Conservation (phyloP, 2,113 vertebrate genomes). For the Sardina pilchardus region DNA sequence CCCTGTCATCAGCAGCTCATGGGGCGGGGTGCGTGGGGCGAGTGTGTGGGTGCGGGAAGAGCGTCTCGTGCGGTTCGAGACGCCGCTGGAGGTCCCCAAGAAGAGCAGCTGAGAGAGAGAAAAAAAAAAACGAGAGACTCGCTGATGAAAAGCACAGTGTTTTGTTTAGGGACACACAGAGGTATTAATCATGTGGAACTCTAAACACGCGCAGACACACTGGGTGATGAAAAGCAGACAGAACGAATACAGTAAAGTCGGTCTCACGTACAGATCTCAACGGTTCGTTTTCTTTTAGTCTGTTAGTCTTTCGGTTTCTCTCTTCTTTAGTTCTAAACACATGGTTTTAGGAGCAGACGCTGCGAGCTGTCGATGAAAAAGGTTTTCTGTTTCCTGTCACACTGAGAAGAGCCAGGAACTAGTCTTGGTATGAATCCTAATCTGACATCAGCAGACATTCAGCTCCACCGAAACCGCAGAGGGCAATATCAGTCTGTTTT, state of each 20-base stretch:
- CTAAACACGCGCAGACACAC: background rate
- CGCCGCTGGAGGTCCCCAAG: background rate
- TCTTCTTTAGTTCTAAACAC: background rate
- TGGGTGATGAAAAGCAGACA: background rate
- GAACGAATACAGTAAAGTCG: background rate
- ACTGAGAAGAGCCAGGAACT: background rate
- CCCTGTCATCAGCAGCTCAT: background rate
- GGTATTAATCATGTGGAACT: background rate
- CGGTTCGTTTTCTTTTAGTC: background rate
- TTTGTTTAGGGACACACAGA: background rate
- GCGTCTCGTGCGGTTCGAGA: background rate
- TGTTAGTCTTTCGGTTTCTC: background rate
- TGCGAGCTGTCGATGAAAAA: background rate
- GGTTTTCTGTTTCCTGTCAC: background rate
- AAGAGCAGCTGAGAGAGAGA: background rate
- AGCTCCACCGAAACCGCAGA: background rate
- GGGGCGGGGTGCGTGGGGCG: too few species aligned
- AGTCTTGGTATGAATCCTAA: background rate
- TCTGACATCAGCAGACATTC: background rate
- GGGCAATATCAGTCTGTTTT: background rate
- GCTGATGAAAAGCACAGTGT: background rate
- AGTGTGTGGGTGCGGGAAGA: background rate
- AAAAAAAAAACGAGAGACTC: background rate
- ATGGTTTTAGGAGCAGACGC: background rate
- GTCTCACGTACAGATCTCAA: background rate